phyloP scores from a whole-genome alignment of 2,888 invertebrate genomes.

The Chesias legatella region DNA sequence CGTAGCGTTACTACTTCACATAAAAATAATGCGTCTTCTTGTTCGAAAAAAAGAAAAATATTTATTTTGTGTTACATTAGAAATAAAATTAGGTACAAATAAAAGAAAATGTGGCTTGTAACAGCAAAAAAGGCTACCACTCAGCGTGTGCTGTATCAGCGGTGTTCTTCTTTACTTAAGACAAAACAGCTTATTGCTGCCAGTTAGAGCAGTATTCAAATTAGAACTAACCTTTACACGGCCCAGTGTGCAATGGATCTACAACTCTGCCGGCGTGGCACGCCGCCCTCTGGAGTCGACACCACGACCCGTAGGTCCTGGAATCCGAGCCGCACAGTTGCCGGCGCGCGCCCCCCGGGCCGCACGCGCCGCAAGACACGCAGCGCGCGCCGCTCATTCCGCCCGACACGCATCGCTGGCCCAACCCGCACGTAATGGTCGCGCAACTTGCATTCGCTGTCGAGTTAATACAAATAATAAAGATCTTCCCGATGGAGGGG shows the following conservation, averaged over 20 bases:
- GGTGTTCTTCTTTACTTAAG: no score
- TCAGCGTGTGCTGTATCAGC: no score
- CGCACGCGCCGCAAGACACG: slow-evolving; percentile 55
- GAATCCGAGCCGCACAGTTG: slow-evolving; percentile 87
- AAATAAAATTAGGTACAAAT: no score
- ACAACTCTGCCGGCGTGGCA: slow-evolving; percentile 87
- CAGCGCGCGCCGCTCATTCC: slow-evolving; percentile 66
- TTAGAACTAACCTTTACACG: slow-evolving; percentile 76
- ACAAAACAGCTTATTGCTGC: no score
- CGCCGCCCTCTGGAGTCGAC: slow-evolving; percentile 88
- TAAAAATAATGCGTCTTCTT: no score
- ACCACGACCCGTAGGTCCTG: slow-evolving; percentile 88
- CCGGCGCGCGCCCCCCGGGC: slow-evolving; percentile 57
- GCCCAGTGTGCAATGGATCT: slow-evolving; percentile 85
- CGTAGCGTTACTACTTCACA: no score
- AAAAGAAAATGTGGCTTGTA: no score
- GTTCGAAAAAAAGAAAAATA: no score
- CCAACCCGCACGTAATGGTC: slow-evolving; percentile 53
- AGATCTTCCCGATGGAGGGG: no score
- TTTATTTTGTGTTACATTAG: no score
- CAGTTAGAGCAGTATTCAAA: no score
- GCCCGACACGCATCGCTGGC: slow-evolving; percentile 66
- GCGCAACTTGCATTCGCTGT: slow-evolving; percentile 71
- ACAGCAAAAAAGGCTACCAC: no score
- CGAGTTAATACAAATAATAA: neutral